Base-by-base conservation (phyloP, 2,888 invertebrate species). In the Melipona beecheii region DNA sequence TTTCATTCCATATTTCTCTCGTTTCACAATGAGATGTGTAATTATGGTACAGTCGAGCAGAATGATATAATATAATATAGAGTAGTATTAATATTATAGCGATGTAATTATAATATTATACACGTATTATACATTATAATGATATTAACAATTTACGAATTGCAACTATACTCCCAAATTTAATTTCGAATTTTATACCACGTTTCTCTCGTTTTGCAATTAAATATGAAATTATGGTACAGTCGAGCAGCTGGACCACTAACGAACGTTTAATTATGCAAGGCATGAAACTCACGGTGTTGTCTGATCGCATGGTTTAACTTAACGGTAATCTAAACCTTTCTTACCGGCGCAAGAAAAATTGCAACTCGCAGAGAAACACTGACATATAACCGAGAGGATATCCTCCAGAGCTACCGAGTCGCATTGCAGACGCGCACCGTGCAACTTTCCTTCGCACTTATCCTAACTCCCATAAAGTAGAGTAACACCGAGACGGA, bases 371-470 rank as follows among this genome's bases (percentile, higher is more conserved):
- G 9, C 31, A 21, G 52, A 36, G 79, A n/a, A 75, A 74, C 77
- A 52, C 54, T 4, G 24, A 13, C 66, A 24, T 81, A 62, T 56
- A 50, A 36, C 62, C 72, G 43, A 58, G 54, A 66, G 27, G 64
- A 72, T 56, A 75, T 86, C 64, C 76, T 64, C 24, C 69, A 65
- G 68, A 75, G 50, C 75, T 69, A 72, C 76, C 27, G 75, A 79
- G 81, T 86, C 88, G 86, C 88, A 81, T 84, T 86, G 88, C 87
- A 81, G 86, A 79, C 86, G 71, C 70, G 77, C 86, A 73, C 66
- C 72, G 69, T 65, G 69, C 62, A 84, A 80, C 76, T 84, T 85
- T 71, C 24, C 84, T 65, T 80, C 80, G 77, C 74, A 5, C 31
- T 31, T 64, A 60, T 60, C 27, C 60, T 60, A 86, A 79, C 86